Conservation (phyloP, 2,113 vertebrate genomes). For the Fregata magnificens region DNA sequence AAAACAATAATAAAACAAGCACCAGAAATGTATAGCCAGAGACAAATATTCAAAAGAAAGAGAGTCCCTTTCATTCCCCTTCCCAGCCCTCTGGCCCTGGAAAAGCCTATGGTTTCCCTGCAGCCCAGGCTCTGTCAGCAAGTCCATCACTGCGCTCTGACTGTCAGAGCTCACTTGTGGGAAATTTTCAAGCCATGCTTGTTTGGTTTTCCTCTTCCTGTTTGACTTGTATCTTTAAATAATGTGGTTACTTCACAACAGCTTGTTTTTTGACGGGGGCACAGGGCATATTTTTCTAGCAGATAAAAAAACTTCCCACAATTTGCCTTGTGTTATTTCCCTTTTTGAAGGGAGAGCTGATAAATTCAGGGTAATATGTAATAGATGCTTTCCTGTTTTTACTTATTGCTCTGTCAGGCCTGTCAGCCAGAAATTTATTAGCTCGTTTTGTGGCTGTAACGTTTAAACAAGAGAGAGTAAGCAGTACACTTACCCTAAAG, state of each 20-base stretch:
- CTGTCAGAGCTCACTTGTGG: constrained; percentile 56
- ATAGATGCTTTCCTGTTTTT: constrained; percentile 81
- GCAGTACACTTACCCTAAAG: not conserved
- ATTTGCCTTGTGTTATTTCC: constrained; percentile 82
- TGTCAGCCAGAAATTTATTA: constrained; percentile 60
- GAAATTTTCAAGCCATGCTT: constrained; percentile 74
- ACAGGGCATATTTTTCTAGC: constrained; percentile 77
- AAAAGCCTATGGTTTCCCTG: not conserved
- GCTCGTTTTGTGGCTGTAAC: constrained; percentile 51
- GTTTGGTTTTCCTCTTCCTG: constrained; percentile 81
- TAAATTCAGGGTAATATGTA: constrained; percentile 71
- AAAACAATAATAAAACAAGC: not conserved
- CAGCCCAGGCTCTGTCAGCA: constrained; percentile 3
- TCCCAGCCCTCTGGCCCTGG: not conserved
- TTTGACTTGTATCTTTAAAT: constrained; percentile 77
- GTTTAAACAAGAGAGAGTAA: constrained; percentile 23
- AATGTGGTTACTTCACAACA: constrained; percentile 77
- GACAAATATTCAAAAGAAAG: not conserved
- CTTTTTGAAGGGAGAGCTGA: constrained; percentile 70
- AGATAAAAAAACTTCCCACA: constrained; percentile 79
- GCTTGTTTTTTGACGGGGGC: constrained; percentile 75
- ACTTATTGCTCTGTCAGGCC: constrained; percentile 67
- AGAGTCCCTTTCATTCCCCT: not conserved
- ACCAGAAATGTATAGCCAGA: rapidly evolving
- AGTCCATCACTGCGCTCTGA: not conserved